Conservation (phyloP, 2,888 invertebrate species). For the Penaeus monodon region DNA sequence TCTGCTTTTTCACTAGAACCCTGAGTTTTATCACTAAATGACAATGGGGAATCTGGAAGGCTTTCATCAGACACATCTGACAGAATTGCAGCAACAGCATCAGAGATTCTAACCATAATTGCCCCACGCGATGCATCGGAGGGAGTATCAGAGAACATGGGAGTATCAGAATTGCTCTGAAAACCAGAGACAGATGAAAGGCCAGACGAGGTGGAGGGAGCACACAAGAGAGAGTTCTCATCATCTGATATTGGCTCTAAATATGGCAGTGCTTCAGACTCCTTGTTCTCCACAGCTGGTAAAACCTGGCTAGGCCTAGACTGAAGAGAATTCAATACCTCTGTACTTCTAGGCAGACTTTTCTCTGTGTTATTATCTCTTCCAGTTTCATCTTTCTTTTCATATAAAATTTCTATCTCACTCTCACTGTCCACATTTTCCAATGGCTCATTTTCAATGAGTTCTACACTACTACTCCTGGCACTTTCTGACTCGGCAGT, state of each 20-base stretch:
- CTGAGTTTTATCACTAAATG: constrained; percentile 8
- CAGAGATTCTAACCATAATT: constrained; percentile 61
- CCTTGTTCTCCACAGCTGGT: not conserved
- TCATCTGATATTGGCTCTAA: constrained; percentile 57
- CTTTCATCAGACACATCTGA: constrained; percentile 58
- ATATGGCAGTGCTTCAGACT: constrained; percentile 12
- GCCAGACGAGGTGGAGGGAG: constrained; percentile 34
- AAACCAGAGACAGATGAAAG: constrained; percentile 42
- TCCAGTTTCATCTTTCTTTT: not conserved
- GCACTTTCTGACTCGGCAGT: constrained; percentile 3
- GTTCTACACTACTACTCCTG: constrained; percentile 13
- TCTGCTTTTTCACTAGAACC: not conserved
- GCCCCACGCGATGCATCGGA: constrained; percentile 58
- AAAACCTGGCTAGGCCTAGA: not conserved
- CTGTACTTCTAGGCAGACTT: not conserved
- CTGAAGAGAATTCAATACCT: not conserved
- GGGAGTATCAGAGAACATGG: constrained; percentile 60
- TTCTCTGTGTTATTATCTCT: not conserved
- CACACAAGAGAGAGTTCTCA: constrained; percentile 51
- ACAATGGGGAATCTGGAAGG: constrained; percentile 41
- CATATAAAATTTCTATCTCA: constrained; percentile 44
- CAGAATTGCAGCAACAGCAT: constrained; percentile 62
- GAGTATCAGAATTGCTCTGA: constrained; percentile 53
- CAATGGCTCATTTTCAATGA: not conserved
- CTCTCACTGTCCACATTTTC: constrained; percentile 31